phyloP scores from a whole-genome alignment of 2,888 invertebrate genomes.

The Trypoxylon attenuatum region DNA sequence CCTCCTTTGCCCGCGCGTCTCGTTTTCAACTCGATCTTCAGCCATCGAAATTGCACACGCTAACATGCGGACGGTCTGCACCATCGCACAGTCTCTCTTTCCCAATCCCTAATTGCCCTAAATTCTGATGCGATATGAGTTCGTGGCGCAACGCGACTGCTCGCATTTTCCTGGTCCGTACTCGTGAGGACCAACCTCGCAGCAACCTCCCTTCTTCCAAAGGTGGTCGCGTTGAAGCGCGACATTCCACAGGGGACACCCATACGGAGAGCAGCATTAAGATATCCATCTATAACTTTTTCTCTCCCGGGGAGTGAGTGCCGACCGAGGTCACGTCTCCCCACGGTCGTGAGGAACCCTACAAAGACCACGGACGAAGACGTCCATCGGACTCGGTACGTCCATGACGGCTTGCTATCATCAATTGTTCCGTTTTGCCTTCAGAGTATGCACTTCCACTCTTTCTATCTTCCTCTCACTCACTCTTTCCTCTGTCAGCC shows the following conservation, averaged over 20 bases:
- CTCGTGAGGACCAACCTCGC: neutral
- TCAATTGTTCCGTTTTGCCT: constrained; percentile 65
- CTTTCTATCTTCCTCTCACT: neutral
- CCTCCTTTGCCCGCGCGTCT: neutral
- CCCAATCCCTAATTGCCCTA: neutral
- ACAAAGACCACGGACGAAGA: constrained; percentile 46
- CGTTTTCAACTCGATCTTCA: neutral
- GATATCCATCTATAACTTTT: constrained; percentile 61
- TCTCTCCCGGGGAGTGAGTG: constrained; percentile 44
- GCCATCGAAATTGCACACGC: neutral
- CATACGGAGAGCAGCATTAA: constrained; percentile 52
- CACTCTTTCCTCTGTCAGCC: neutral
- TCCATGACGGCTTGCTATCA: constrained; percentile 65
- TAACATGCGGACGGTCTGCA: neutral
- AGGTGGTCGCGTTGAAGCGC: constrained; percentile 29
- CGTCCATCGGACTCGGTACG: constrained; percentile 34
- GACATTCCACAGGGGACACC: constrained; percentile 37
- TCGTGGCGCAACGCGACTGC: neutral
- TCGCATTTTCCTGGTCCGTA: neutral
- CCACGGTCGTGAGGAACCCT: constrained; percentile 59
- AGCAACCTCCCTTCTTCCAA: neutral
- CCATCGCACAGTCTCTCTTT: neutral
- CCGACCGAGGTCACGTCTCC: constrained; percentile 60
- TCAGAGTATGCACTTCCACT: constrained; percentile 21
- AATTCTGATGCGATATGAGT: constrained; percentile 2